phyloP scores from a whole-genome alignment of 2,797 vertebrate species.

The Chiloscyllium punctatum region DNA sequence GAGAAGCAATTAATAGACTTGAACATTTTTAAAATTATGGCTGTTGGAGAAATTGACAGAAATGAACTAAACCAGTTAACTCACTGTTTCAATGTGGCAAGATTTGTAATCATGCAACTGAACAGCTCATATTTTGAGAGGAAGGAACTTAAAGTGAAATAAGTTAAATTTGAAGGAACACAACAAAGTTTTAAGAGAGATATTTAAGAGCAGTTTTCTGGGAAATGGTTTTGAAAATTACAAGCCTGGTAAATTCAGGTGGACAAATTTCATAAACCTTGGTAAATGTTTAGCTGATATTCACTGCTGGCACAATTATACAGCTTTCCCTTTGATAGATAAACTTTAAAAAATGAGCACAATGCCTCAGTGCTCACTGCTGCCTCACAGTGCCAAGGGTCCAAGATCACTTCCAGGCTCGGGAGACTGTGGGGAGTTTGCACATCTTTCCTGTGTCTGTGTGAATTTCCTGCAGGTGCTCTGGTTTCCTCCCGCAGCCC shows the following conservation, averaged over 20 bases:
- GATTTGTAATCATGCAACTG: not conserved
- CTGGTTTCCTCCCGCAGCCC: no score
- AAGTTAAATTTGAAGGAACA: not conserved
- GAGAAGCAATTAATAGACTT: not conserved
- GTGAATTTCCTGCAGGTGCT: no score
- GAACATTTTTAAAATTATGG: not conserved
- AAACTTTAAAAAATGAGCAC: no score
- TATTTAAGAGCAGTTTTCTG: not conserved
- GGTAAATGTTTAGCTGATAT: not conserved
- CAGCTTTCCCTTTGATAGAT: not conserved
- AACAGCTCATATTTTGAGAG: not conserved
- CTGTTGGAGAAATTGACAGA: not conserved
- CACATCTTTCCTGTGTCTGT: no score
- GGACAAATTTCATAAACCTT: not conserved
- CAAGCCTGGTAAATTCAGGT: not conserved
- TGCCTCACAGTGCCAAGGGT: no score
- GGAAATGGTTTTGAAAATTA: not conserved
- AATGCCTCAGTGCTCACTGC: no score
- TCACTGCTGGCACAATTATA: not conserved
- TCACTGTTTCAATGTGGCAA: not conserved
- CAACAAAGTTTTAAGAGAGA: not conserved
- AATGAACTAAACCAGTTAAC: not conserved
- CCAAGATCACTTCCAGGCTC: no score
- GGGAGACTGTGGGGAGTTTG: no score
- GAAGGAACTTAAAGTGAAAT: not conserved